Percentiles rank a stretch among this genome's conserved stretches.
phyloP scores from a whole-genome alignment of 2,113 vertebrate species.

The Stomatorhinus ivindoensis region DNA sequence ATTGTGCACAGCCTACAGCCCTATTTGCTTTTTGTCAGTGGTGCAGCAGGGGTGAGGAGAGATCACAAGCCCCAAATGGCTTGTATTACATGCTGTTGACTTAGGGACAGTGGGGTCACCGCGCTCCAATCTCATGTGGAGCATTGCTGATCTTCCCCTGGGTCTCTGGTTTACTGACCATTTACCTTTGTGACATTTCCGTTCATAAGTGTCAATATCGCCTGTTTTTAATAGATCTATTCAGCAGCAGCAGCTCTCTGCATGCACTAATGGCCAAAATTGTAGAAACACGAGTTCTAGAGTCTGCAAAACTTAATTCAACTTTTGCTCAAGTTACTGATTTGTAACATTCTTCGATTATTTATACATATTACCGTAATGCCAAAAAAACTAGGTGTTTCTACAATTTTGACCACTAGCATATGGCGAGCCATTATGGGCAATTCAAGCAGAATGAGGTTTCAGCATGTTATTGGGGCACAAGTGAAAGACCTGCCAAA shows the following conservation, averaged over 20 bases:
- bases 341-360: neutral
- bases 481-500: neutral
- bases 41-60: neutral
- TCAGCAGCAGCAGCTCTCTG: neutral
- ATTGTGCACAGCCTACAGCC: constrained; percentile 19
- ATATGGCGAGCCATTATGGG: neutral
- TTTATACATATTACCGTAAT: neutral
- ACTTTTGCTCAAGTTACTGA: neutral
- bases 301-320: neutral
- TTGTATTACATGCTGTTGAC: constrained; percentile 5
- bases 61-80: neutral
- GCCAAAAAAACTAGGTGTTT: neutral
- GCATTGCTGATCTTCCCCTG: neutral
- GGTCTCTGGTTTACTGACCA: neutral
- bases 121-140: neutral
- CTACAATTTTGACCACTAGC: neutral
- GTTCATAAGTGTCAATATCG: neutral
- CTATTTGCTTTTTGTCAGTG: neutral
- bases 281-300: neutral
- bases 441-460: neutral
- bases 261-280: neutral
- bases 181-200: neutral
- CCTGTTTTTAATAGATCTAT: neutral
- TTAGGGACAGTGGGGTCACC: neutral
- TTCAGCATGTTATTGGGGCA: neutral